Evolutionary conservation across 2,113 vertebrate genomes (phyloP), one percentile per base, ranked within the genome.

Genomic region (Zonotrichia leucophrys): DNA sequence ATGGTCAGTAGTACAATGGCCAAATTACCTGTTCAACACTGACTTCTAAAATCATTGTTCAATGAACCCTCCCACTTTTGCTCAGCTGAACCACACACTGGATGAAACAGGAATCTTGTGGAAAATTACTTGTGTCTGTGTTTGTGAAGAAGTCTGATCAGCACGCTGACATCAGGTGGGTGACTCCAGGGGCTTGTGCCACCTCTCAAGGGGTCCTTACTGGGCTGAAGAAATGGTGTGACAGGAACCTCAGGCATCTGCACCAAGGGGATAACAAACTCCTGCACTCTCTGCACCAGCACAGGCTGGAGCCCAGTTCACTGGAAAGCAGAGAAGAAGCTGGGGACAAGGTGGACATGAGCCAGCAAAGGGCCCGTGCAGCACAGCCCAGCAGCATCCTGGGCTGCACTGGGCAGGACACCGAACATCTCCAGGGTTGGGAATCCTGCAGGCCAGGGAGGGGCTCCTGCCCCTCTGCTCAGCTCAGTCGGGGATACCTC

Each of bases 281-380:
- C 25, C 70, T 74, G 28, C 21, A 12, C 2, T 15, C 41, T 10
- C 37, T 56, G 44, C 17, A 79, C 4, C 5, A 50, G 23, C 21
- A 39, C 3, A 12, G 31, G 10, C 55, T 28, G 27, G 3, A 35
- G 24, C 18, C 27, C 2, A 2, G 4, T 5, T 0, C 0, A 4
- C 35, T 31, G 31, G 37, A 62, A 49, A 59, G 44, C 49, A 60
- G 73, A 64, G 59, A 50, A 58, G 33, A 12, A 39, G 8, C 39
- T 62, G 18, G 15, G 8, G 23, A n/a, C 11, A 39, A 17, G 27
- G 1, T 33, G 68, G 44, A 7, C 17, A 11, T 20, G 24, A 77
- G 33, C 9, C 56, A 82, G n/a, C 24, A 69, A 7, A 2, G 5
- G 58, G 41, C n/a, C 46, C 2, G 10, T 64, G 46, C 17, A 56